A percentile compares a stretch with the other conserved stretches of the same genome.
Conservation (phyloP, 2,113 vertebrate genomes). For the Catharus fuscescens region DNA sequence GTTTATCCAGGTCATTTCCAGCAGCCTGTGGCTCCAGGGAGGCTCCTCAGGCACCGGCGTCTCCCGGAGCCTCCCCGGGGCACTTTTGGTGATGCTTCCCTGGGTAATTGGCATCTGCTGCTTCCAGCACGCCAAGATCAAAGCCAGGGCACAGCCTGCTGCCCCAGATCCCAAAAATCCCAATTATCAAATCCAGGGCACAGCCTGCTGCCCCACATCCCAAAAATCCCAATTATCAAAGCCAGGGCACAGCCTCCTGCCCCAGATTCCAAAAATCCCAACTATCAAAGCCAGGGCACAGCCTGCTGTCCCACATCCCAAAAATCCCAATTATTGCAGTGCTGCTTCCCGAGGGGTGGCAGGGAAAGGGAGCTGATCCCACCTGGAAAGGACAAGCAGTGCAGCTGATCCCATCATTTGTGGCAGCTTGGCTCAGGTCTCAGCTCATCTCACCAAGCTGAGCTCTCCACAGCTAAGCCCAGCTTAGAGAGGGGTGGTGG, state of each 20-base stretch:
- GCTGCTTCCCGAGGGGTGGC: not conserved
- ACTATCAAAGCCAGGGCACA: too few species aligned
- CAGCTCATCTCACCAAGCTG: not conserved
- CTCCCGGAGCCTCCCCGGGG: not conserved
- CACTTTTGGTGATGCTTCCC: not conserved
- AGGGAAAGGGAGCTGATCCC: not conserved
- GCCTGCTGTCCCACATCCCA: not conserved
- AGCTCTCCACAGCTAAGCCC: not conserved
- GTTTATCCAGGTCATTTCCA: not conserved
- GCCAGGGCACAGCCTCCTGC: too few species aligned
- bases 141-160: not conserved
- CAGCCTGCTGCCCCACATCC: too few species aligned
- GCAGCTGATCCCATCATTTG: fast-evolving
- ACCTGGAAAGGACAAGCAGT: fast-evolving
- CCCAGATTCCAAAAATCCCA: too few species aligned
- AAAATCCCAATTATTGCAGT: not conserved
- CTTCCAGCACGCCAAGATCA: not conserved
- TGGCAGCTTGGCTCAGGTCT: not conserved
- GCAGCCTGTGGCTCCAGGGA: not conserved
- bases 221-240: too few species aligned
- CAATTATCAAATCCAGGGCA: too few species aligned
- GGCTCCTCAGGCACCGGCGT: not conserved
- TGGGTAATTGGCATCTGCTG: not conserved
- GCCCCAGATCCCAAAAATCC: too few species aligned
- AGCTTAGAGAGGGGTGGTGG: not conserved